phyloP scores from a whole-genome alignment of 2,888 invertebrate genomes.

The Gisinianus flammeolus region DNA sequence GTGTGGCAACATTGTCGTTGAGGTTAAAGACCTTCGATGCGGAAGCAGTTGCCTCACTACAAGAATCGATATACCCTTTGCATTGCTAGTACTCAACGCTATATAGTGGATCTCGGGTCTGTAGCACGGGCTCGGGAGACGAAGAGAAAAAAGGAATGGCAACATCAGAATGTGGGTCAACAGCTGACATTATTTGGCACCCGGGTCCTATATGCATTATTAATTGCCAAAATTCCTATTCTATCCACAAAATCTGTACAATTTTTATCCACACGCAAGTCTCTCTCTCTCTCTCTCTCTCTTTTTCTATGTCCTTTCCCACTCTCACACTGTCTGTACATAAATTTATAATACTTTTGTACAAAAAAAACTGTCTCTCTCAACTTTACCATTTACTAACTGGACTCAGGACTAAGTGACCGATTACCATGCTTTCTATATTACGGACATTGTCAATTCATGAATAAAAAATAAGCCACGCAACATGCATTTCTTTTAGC shows the following conservation, averaged over 20 bases:
- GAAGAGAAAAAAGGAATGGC: slow-evolving; percentile 46
- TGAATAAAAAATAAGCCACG: too few relatives aligned
- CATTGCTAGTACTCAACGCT: neutral
- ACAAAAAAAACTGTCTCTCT: too few relatives aligned
- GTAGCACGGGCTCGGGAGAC: slow-evolving; percentile 4
- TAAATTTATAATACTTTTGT: too few relatives aligned
- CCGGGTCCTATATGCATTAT: slow-evolving; percentile 37
- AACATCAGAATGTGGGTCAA: slow-evolving; percentile 54
- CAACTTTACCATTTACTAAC: too few relatives aligned
- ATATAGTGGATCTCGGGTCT: neutral
- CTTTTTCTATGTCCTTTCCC: neutral
- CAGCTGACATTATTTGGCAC: slow-evolving; percentile 54
- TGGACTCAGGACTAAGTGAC: too few relatives aligned
- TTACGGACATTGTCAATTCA: neutral
- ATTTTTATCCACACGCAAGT: slow-evolving; percentile 17
- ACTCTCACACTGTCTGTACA: neutral
- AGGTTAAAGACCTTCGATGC: slow-evolving; percentile 57
- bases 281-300: neutral
- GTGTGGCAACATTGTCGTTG: slow-evolving; percentile 45
- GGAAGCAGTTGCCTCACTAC: slow-evolving; percentile 52
- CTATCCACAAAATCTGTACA: slow-evolving; percentile 8
- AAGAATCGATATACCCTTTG: slow-evolving; percentile 44
- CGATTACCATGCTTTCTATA: neutral
- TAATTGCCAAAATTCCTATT: slow-evolving; percentile 41
- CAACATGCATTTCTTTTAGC: too few relatives aligned